phyloP scores from a whole-genome alignment of 1,140 invertebrate species.

The Drosophila chauvacae region DNA sequence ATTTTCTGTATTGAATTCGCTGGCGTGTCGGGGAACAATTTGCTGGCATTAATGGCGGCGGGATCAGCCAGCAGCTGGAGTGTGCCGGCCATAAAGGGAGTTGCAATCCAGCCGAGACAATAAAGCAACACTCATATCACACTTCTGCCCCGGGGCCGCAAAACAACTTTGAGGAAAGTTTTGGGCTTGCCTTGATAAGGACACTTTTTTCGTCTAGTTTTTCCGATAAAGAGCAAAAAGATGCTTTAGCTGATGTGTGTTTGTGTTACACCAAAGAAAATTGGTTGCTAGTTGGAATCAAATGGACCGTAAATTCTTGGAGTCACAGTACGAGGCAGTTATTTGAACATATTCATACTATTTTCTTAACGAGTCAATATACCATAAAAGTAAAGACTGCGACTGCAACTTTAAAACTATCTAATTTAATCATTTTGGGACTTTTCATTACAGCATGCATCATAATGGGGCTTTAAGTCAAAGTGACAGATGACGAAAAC shows the following conservation, averaged over 20 bases:
- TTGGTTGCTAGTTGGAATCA: neutral
- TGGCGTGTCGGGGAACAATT: constrained; percentile 47
- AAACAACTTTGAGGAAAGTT: constrained; percentile 60
- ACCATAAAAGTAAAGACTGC: no score
- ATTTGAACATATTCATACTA: no score
- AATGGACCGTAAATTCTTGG: neutral
- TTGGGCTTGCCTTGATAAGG: constrained; percentile 59
- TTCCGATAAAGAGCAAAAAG: constrained; percentile 47
- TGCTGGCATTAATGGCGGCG: constrained; percentile 38
- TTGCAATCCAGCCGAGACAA: constrained; percentile 54
- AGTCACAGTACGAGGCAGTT: no score
- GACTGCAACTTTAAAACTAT: no score
- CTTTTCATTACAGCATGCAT: no score
- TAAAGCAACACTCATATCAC: constrained; percentile 46
- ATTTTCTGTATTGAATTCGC: constrained; percentile 42
- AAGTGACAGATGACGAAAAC: neutral
- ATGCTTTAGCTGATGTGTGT: constrained; percentile 1
- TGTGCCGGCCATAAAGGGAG: constrained; percentile 54
- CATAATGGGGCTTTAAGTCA: no score
- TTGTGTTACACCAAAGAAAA: neutral
- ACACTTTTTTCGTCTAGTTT: constrained; percentile 60
- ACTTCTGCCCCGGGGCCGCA: constrained; percentile 16
- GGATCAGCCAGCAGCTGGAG: constrained; percentile 28
- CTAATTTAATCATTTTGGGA: no score
- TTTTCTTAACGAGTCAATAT: no score